phyloP scores from a whole-genome alignment of 2,113 vertebrate genomes.

The Neogobius melanostomus region DNA sequence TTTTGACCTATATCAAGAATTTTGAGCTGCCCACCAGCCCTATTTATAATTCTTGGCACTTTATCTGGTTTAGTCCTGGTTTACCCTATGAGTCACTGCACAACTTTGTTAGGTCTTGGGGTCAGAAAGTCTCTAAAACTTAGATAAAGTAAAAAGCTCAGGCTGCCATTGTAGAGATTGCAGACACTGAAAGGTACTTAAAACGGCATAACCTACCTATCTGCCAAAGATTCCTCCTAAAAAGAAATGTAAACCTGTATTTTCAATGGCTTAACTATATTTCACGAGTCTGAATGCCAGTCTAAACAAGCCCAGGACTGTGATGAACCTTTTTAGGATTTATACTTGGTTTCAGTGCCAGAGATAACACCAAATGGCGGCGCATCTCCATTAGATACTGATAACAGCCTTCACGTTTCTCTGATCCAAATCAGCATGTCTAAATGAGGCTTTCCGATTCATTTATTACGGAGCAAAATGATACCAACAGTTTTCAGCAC shows the following conservation, averaged over 20 bases:
- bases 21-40: no score
- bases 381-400: background rate
- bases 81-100: no score
- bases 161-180: no score
- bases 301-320: background rate
- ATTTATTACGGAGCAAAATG: background rate
- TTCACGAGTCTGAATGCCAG: background rate
- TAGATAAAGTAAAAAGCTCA: no score
- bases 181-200: no score
- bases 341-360: background rate
- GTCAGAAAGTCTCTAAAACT: no score
- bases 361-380: background rate
- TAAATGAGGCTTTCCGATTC: background rate
- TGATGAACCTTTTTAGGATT: slow-evolving; percentile 1
- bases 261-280: background rate
- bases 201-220: background rate
- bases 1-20: no score
- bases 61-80: no score
- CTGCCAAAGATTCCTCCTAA: background rate
- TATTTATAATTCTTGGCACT: no score
- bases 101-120: no score
- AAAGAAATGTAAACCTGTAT: background rate
- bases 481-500: background rate
- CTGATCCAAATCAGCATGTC: background rate
- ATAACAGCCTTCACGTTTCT: background rate